Base-by-base conservation (phyloP, 2,113 vertebrate species). In the Asarcornis scutulata region DNA sequence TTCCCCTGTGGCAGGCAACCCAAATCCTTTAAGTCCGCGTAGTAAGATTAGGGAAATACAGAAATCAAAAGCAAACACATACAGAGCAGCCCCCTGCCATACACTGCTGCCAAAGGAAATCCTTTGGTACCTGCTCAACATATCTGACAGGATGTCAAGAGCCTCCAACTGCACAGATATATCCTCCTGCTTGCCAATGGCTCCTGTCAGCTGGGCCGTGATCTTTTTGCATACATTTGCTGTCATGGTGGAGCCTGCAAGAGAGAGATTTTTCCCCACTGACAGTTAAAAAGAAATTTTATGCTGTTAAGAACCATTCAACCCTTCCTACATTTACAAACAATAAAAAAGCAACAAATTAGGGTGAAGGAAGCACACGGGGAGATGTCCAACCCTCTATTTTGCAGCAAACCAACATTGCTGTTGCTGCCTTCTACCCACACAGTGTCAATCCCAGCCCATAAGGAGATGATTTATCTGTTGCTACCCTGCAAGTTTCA, bases 71-170 rank as follows among this genome's bases (percentile, higher is more conserved):
- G 69, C 52, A 68, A 50, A 40, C 38, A 20, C 21, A 62, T 7
- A 14, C 13, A 17, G 31, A 13, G 46, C 68, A 76, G 40, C 44
- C 62, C 81, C 76, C 48, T 74, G 22, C 58, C 3, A 8, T 10
- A 59, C 36, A 52, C 22, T 50, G 40, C 78, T 89, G 79, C 74
- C 73, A 68, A 71, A 86, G 20, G 31, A 87, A 89, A 79, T 69
- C 59, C 64, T 34, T 42, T 29, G 48, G 58, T 97, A 99, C 99
- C 99, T 99, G 98, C 98, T 99, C 96, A 99, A 97, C 99, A 99
- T 99, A 96, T 99, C 99, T 3, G 99, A 99, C 94, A 99, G 98
- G 96, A 99, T 99, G 97, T 99, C 99, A 95, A 99, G 98, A n/a
- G 99, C 99, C 95, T 99, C 99, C 71, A 99, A 86, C 97, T 99